Evolutionary conservation across 2,113 vertebrate species (phyloP).

Genomic region (Psophia crepitans): DNA sequence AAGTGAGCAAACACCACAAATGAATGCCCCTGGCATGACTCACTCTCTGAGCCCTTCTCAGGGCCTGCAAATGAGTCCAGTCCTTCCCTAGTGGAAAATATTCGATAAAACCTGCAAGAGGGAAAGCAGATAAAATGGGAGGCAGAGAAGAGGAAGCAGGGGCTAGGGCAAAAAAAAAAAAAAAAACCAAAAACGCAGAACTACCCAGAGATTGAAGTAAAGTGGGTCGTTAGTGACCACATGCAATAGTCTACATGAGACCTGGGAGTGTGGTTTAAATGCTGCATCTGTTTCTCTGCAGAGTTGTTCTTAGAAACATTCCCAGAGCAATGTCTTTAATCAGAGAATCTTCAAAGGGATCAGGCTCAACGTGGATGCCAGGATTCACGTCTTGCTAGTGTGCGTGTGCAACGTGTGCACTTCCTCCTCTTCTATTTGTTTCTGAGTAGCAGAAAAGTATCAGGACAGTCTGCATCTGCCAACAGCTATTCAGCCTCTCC

Average conservation of each 20-base stretch:
- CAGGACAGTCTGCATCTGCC: background rate
- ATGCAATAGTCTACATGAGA: background rate
- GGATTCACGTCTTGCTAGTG: background rate
- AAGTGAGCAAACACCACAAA: background rate
- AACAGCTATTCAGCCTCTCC: background rate
- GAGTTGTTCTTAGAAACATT: background rate
- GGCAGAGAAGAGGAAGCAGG: background rate
- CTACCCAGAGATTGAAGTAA: background rate
- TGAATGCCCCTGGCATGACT: background rate
- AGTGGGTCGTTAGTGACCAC: background rate
- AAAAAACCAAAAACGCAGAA: background rate
- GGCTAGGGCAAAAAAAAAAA: background rate
- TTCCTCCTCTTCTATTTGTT: background rate
- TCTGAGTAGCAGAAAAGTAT: background rate
- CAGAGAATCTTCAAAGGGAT: background rate
- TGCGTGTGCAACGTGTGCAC: background rate
- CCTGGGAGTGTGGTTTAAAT: background rate
- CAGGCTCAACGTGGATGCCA: background rate
- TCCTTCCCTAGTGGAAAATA: background rate
- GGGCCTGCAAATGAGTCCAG: background rate
- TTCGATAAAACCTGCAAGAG: background rate
- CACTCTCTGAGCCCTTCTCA: background rate
- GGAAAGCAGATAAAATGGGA: background rate
- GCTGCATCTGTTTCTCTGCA: background rate
- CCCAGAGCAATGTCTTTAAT: background rate